These are phyloP conservation scores for Micronycteris hirsuta DNA, from an alignment of 2,113 vertebrate genomes.

Conservation along the genomic window DNA sequence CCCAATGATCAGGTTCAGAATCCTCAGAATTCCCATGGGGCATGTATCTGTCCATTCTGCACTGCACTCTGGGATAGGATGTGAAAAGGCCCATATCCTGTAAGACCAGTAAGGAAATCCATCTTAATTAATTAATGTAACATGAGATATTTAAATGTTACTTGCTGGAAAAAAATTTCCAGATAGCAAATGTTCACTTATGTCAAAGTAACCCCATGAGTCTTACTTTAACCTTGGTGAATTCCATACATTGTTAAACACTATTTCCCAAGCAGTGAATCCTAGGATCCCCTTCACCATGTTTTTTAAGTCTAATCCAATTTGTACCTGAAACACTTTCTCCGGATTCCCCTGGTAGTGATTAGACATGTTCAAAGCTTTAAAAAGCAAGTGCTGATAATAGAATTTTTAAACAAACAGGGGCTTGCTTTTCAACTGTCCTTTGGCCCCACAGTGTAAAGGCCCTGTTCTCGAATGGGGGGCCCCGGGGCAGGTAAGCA, in stretches of 20 bases:
- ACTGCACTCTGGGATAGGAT: background rate
- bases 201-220: background rate
- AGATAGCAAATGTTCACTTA: background rate
- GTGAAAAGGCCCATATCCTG: background rate
- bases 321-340: background rate
- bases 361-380: background rate
- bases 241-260: background rate
- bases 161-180: background rate
- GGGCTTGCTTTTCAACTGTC: background rate
- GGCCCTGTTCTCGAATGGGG: accelerated
- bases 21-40: background rate
- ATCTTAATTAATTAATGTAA: background rate
- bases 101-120: background rate
- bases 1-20: background rate
- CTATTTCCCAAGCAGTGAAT: background rate
- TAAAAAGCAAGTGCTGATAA: background rate
- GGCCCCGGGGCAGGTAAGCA: background rate
- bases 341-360: background rate
- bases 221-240: background rate
- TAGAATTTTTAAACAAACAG: background rate
- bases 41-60: background rate
- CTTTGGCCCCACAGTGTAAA: background rate
- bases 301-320: background rate
- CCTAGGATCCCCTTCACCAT: background rate
- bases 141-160: background rate